Evolutionary conservation across 2,113 vertebrate genomes (phyloP).

Genomic region (Garra rufa): DNA sequence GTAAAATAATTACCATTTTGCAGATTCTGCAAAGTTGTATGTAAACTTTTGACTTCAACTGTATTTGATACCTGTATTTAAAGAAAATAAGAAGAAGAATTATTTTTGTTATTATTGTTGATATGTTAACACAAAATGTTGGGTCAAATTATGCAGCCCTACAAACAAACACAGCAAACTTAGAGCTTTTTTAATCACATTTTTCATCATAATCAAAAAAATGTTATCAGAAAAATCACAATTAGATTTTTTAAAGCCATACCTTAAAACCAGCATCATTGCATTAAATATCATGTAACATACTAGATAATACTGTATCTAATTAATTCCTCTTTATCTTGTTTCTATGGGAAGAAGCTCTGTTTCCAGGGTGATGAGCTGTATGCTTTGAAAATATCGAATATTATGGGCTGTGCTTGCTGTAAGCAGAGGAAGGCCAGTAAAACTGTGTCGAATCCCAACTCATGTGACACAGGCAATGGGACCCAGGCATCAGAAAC

Average conservation of each 20-base stretch:
- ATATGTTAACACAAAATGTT: no score
- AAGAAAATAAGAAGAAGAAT: no score
- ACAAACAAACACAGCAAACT: no score
- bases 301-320: not conserved
- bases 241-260: not conserved
- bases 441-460: slow-evolving; percentile 68
- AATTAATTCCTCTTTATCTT: slow-evolving; percentile 17
- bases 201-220: not conserved
- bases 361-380: slow-evolving; percentile 60
- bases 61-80: no score
- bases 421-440: slow-evolving; percentile 84
- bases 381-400: slow-evolving; percentile 57
- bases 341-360: slow-evolving; percentile 38
- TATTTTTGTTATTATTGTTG: no score
- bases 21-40: no score
- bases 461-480: slow-evolving; percentile 51
- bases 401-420: slow-evolving; percentile 89
- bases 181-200: no score
- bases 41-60: no score
- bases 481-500: slow-evolving; percentile 37
- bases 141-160: no score
- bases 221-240: not conserved
- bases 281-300: not conserved
- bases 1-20: no score
- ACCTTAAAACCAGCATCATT: not conserved